Conservation (phyloP, 92 coral and sea anemone genomes). For the Diadumene lineata region DNA sequence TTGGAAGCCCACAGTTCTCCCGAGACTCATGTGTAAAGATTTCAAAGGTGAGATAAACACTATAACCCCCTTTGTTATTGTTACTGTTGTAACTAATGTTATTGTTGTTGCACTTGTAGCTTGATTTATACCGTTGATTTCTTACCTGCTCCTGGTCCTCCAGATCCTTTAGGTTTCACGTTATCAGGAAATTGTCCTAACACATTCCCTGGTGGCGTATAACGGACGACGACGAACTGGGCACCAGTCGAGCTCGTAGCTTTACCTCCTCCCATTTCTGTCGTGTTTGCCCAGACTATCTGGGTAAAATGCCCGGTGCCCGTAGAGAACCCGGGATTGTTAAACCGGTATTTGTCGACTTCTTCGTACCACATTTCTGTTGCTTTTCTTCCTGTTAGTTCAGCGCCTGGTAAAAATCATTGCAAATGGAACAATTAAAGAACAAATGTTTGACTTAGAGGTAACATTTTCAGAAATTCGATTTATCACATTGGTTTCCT, state of each 20-base stretch:
- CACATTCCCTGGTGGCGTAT: slow-evolving; percentile 97
- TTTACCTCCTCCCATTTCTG: slow-evolving; percentile 93
- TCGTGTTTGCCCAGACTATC: slow-evolving; percentile 87
- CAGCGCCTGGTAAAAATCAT: slow-evolving; percentile 58
- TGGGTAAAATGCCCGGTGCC: slow-evolving; percentile 96
- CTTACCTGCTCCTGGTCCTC: slow-evolving; percentile 54
- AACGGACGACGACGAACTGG: slow-evolving; percentile 92
- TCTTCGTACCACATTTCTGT: slow-evolving; percentile 99
- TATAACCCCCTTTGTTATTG: too few relatives aligned
- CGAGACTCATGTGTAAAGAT: too few relatives aligned
- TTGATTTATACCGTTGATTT: not conserved
- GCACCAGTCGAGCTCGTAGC: slow-evolving; percentile 92
- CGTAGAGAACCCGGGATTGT: slow-evolving; percentile 81
- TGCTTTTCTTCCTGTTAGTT: slow-evolving; percentile 84
- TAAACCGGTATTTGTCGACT: slow-evolving; percentile 76
- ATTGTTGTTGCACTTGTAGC: not conserved
- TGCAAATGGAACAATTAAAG: not conserved
- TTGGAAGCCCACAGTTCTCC: too few relatives aligned
- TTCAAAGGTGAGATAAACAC: too few relatives aligned
- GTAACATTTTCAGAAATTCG: too few relatives aligned
- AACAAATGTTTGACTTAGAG: too few relatives aligned
- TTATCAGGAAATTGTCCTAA: slow-evolving; percentile 90
- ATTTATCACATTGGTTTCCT: too few relatives aligned
- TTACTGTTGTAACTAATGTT: too few relatives aligned
- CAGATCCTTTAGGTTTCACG: slow-evolving; percentile 68